These are phyloP conservation scores for Scelioninae gen. 1 DNA, from an alignment of 2,888 invertebrate species.

Conservation along the genomic window DNA sequence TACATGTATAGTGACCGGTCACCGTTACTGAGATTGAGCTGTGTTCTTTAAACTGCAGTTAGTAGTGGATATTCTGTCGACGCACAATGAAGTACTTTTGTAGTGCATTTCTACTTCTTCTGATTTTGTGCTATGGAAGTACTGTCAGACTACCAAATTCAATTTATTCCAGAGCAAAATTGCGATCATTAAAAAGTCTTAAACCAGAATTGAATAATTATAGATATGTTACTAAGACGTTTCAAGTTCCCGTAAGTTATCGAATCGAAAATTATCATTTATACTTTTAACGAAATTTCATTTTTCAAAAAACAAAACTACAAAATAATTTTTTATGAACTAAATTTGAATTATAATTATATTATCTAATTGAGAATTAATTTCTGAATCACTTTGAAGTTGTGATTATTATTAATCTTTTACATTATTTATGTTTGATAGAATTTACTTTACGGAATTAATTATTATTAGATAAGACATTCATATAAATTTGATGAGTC, in stretches of 20 bases:
- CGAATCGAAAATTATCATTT: too few relatives aligned
- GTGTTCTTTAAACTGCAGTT: slow-evolving; percentile 3
- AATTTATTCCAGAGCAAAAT: not conserved
- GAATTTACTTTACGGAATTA: too few relatives aligned
- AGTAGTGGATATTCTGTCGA: not conserved
- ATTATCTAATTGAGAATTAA: too few relatives aligned
- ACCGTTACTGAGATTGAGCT: slow-evolving; percentile 8
- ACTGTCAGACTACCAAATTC: slow-evolving; percentile 14
- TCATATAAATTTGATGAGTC: too few relatives aligned
- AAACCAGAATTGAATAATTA: slow-evolving; percentile 5
- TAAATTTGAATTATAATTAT: too few relatives aligned
- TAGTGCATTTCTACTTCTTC: slow-evolving; percentile 2
- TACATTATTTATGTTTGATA: too few relatives aligned
- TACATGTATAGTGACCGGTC: slow-evolving; percentile 1
- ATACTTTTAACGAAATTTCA: too few relatives aligned
- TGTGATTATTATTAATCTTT: too few relatives aligned
- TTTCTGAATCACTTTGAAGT: too few relatives aligned
- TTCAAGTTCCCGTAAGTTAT: slow-evolving; percentile 41
- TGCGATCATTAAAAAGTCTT: not conserved
- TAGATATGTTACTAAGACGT: slow-evolving; percentile 34
- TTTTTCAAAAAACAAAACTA: too few relatives aligned
- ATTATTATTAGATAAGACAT: too few relatives aligned
- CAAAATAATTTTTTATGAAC: too few relatives aligned
- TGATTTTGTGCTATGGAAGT: slow-evolving; percentile 6
- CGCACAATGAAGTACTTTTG: slow-evolving; percentile 31